These are phyloP conservation scores for Nansenia antarctica DNA, from an alignment of 2,113 vertebrate genomes.

Conservation along the genomic window DNA sequence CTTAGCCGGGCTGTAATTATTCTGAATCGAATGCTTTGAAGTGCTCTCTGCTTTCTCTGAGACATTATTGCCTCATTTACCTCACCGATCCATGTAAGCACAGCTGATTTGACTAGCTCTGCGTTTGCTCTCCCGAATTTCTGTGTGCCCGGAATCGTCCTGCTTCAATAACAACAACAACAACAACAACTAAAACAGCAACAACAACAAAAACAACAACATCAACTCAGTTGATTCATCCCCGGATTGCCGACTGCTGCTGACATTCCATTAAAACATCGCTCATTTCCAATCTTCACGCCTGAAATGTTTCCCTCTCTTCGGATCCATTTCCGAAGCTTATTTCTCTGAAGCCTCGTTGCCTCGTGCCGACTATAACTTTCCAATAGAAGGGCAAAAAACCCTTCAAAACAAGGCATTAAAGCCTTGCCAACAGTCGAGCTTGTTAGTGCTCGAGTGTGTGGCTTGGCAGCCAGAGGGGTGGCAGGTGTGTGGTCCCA, in stretches of 20 bases:
- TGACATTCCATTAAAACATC: constrained; percentile 29
- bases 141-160: constrained; percentile 27
- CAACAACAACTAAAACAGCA: constrained; percentile 28
- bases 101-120: constrained; percentile 38
- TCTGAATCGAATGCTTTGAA: constrained; percentile 54
- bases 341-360: constrained; percentile 23
- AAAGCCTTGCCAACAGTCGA: constrained; percentile 41
- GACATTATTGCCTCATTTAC: constrained; percentile 53
- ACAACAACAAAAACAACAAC: constrained; percentile 27
- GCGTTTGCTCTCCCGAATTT: constrained; percentile 35
- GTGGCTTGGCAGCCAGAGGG: constrained; percentile 59
- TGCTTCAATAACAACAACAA: constrained; percentile 27
- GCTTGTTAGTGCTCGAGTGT: constrained; percentile 56
- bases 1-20: constrained; percentile 57
- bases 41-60: constrained; percentile 63
- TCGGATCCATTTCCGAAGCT: background rate
- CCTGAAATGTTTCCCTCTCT: constrained; percentile 13
- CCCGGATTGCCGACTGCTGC: constrained; percentile 14
- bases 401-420: constrained; percentile 44
- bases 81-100: constrained; percentile 39
- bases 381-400: constrained; percentile 38
- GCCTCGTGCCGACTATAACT: constrained; percentile 20
- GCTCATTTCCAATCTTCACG: constrained; percentile 38
- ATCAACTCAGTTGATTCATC: constrained; percentile 23
- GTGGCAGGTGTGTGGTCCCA: constrained; percentile 67